phyloP scores from a whole-genome alignment of 1,140 invertebrate genomes.

The Archivesica marissinica region DNA sequence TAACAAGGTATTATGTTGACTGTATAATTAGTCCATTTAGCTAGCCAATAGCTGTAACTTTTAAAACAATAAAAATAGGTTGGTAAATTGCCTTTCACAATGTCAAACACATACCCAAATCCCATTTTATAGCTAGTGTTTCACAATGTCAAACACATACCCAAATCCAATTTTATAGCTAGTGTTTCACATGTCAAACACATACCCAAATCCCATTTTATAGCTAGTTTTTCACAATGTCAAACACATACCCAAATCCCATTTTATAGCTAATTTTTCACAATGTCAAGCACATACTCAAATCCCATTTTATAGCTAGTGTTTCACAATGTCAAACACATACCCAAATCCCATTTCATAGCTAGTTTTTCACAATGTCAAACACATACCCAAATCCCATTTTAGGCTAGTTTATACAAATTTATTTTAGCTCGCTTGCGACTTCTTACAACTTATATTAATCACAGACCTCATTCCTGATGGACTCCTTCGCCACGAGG shows the following conservation, averaged over 20 bases:
- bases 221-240: not conserved
- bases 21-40: not conserved
- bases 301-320: too few relatives aligned
- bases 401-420: too few relatives aligned
- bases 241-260: not conserved
- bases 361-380: too few relatives aligned
- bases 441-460: too few relatives aligned
- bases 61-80: not conserved
- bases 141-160: not conserved
- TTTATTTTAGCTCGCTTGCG: too few relatives aligned
- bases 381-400: too few relatives aligned
- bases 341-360: too few relatives aligned
- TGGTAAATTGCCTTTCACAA: constrained; percentile 23
- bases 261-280: not conserved
- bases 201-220: not conserved
- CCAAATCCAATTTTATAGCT: not conserved
- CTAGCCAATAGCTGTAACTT: not conserved
- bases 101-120: not conserved
- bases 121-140: not conserved
- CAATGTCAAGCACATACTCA: not conserved
- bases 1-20: constrained; percentile 41
- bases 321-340: too few relatives aligned
- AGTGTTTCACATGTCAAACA: not conserved
- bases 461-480: too few relatives aligned
- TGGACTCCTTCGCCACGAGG: too few relatives aligned